A percentile compares a stretch with the other conserved stretches of the same genome.
phyloP scores from a whole-genome alignment of 2,888 invertebrate species.

The Stenotaenia linearis region DNA sequence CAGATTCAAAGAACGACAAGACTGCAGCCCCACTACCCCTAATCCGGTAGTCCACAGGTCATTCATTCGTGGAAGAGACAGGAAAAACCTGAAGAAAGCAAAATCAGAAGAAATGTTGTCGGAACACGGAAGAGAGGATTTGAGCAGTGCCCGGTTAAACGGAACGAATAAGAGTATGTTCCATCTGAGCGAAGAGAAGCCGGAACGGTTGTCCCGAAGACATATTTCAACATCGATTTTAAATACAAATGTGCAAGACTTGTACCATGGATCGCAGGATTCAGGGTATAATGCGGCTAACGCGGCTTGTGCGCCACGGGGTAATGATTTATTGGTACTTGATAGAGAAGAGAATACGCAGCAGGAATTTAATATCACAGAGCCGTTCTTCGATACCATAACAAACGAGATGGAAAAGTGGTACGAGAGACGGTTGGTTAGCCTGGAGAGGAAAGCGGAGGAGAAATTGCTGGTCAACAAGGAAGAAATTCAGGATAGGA shows the following conservation, averaged over 20 bases:
- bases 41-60: neutral
- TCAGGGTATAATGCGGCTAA: neutral
- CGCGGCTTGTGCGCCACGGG: neutral
- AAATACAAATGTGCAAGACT: neutral
- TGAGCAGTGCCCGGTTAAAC: too few relatives aligned
- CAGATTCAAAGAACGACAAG: slow-evolving; percentile 18
- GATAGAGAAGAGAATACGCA: neutral
- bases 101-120: slow-evolving; percentile 47
- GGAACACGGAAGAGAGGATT: slow-evolving; percentile 35
- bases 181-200: neutral
- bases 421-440: slow-evolving; percentile 34
- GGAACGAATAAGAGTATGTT: neutral
- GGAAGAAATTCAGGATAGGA: slow-evolving; percentile 19
- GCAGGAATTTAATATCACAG: slow-evolving; percentile 29
- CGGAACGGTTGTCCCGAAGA: neutral
- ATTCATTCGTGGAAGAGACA: neutral
- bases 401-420: slow-evolving; percentile 35
- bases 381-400: slow-evolving; percentile 33
- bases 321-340: neutral
- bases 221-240: neutral
- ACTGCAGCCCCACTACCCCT: neutral
- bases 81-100: slow-evolving; percentile 40
- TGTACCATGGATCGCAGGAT: neutral
- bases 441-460: slow-evolving; percentile 26
- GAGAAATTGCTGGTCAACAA: neutral